A percentile compares a stretch with the other conserved stretches of the same genome.
phyloP scores from a whole-genome alignment of 2,888 invertebrate species.

The Coenonympha arcania region DNA sequence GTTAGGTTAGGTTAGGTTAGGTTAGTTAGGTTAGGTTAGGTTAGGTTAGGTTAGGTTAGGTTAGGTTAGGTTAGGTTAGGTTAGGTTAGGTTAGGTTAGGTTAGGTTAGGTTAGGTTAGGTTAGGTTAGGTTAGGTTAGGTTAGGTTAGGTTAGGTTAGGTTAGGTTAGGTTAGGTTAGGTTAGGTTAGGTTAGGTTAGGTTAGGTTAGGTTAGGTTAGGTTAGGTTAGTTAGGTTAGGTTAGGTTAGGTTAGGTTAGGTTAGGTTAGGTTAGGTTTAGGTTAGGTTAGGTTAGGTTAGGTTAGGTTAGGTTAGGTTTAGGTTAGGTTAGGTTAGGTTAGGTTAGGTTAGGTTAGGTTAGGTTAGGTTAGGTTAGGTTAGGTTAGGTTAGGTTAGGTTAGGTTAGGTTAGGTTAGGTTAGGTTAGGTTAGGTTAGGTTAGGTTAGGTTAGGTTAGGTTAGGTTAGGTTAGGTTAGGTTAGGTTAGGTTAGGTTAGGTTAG shows the following conservation, averaged over 20 bases:
- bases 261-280: neutral
- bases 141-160: conserved; percentile 24
- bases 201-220: conserved; percentile 3
- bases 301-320: conserved; percentile 3
- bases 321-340: conserved; percentile 3
- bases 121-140: conserved; percentile 27
- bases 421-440: conserved; percentile 3
- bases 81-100: conserved; percentile 25
- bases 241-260: conserved; percentile 1
- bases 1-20: conserved; percentile 13
- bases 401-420: conserved; percentile 3
- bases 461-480: conserved; percentile 3
- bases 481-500: conserved; percentile 3
- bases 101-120: conserved; percentile 25
- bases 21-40: conserved; percentile 21
- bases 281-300: conserved; percentile 3
- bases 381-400: conserved; percentile 3
- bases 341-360: conserved; percentile 3
- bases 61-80: conserved; percentile 28
- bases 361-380: conserved; percentile 3
- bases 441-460: conserved; percentile 3
- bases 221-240: conserved; percentile 3
- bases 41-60: conserved; percentile 27
- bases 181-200: conserved; percentile 8
- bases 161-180: conserved; percentile 22